phyloP scores from a whole-genome alignment of 2,888 invertebrate species.

The Pteria penguin region DNA sequence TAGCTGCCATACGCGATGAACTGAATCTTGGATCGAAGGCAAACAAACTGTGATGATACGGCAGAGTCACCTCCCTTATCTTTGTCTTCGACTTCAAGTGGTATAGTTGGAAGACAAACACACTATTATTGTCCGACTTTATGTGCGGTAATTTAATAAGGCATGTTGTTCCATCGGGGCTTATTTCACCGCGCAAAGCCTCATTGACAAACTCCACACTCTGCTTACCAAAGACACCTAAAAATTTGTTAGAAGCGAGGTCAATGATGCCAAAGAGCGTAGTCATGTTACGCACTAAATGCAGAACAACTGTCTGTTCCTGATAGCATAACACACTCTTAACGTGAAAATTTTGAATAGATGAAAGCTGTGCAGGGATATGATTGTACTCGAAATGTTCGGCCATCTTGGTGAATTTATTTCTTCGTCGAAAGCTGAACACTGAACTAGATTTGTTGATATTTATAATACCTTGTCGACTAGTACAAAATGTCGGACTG shows the following conservation, averaged over 20 bases:
- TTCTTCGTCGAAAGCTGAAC: slow-evolving; percentile 77
- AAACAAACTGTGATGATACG: slow-evolving; percentile 73
- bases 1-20: slow-evolving; percentile 74
- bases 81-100: slow-evolving; percentile 70
- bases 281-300: slow-evolving; percentile 76
- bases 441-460: slow-evolving; percentile 76
- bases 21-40: slow-evolving; percentile 78
- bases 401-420: slow-evolving; percentile 80
- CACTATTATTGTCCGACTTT: slow-evolving; percentile 58
- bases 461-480: slow-evolving; percentile 78
- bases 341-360: slow-evolving; percentile 79
- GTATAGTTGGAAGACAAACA: slow-evolving; percentile 75
- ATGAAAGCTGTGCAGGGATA: slow-evolving; percentile 79
- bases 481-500: slow-evolving; percentile 78
- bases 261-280: slow-evolving; percentile 79
- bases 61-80: slow-evolving; percentile 68
- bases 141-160: slow-evolving; percentile 74
- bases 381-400: slow-evolving; percentile 81
- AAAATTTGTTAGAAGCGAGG: slow-evolving; percentile 76
- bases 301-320: slow-evolving; percentile 75
- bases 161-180: slow-evolving; percentile 77
- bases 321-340: slow-evolving; percentile 78
- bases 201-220: slow-evolving; percentile 77
- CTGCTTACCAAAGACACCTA: slow-evolving; percentile 78
- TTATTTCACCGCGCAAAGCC: slow-evolving; percentile 75